These are phyloP conservation scores for Colinus virginianus DNA, from an alignment of 2,113 vertebrate species.

Conservation along the genomic window DNA sequence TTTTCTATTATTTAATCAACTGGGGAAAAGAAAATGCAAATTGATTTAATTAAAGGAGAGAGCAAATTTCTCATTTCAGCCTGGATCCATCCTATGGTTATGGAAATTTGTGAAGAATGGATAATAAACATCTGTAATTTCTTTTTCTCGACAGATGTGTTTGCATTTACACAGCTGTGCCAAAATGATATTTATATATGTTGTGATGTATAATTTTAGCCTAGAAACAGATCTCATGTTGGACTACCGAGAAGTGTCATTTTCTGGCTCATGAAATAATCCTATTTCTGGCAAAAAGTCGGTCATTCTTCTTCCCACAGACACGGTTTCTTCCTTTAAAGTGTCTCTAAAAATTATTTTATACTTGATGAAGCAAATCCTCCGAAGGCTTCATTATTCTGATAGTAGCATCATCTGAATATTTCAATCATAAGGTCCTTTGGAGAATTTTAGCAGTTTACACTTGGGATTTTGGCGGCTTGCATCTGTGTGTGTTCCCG, in stretches of 20 bases:
- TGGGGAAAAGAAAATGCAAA: conserved; percentile 67
- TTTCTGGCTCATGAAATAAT: conserved; percentile 69
- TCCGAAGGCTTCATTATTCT: conserved; percentile 78
- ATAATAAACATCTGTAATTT: conserved; percentile 73
- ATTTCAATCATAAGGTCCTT: conserved; percentile 76
- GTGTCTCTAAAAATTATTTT: conserved; percentile 78
- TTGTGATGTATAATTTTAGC: conserved; percentile 74
- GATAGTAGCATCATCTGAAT: conserved; percentile 78
- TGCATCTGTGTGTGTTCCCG: neutral
- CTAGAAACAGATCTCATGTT: conserved; percentile 69
- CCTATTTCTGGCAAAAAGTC: conserved; percentile 71
- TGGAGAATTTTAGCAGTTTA: conserved; percentile 44
- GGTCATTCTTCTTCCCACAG: conserved; percentile 63
- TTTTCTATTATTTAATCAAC: conserved; percentile 67
- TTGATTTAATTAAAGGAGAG: conserved; percentile 80
- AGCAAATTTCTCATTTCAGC: conserved; percentile 73
- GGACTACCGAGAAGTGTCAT: conserved; percentile 73
- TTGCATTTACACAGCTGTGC: conserved; percentile 78
- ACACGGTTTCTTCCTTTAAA: conserved; percentile 72
- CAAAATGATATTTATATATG: conserved; percentile 73
- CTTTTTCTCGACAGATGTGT: conserved; percentile 71
- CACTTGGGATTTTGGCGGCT: conserved; percentile 23
- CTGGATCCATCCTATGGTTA: conserved; percentile 42
- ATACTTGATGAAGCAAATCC: conserved; percentile 75
- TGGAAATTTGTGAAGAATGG: conserved; percentile 74